Percentiles rank a stretch among this genome's conserved stretches.
Conservation (phyloP, 30 jellyfish, hydroid and myxozoan species). For the Aurelia sp. region DNA sequence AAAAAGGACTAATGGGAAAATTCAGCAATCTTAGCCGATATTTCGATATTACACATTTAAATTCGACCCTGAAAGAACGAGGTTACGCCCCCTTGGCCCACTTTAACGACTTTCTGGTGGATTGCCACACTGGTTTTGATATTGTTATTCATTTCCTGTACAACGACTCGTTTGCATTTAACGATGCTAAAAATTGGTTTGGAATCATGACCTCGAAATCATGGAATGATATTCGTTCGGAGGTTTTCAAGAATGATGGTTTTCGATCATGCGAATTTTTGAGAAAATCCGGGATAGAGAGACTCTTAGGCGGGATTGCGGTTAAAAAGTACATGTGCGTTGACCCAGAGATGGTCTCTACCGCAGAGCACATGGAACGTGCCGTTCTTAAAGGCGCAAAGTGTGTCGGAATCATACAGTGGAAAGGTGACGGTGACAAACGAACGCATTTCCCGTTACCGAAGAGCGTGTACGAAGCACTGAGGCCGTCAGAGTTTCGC, state of each 20-base stretch:
- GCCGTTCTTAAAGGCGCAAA: constrained; percentile 63
- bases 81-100: constrained; percentile 87
- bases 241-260: constrained; percentile 55
- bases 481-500: constrained; percentile 79
- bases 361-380: constrained; percentile 78
- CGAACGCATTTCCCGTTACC: constrained; percentile 90
- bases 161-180: constrained; percentile 53
- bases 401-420: constrained; percentile 85
- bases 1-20: constrained; percentile 2
- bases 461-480: constrained; percentile 43
- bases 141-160: constrained; percentile 83
- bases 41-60: constrained; percentile 72
- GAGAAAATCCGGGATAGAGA: constrained; percentile 62
- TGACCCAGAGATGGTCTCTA: constrained; percentile 84
- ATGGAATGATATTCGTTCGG: constrained; percentile 24
- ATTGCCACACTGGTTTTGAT: constrained; percentile 72
- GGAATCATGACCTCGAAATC: constrained; percentile 45
- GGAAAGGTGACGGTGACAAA: constrained; percentile 91
- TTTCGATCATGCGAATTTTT: constrained; percentile 73
- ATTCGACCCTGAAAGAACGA: constrained; percentile 74
- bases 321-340: constrained; percentile 84
- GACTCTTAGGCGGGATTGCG: constrained; percentile 58
- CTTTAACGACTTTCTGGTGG: constrained; percentile 61
- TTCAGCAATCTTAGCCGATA: constrained; percentile 77
- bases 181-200: constrained; percentile 81